Evolutionary conservation across 2,888 invertebrate genomes (phyloP).

Genomic region (Troilus luridus): DNA sequence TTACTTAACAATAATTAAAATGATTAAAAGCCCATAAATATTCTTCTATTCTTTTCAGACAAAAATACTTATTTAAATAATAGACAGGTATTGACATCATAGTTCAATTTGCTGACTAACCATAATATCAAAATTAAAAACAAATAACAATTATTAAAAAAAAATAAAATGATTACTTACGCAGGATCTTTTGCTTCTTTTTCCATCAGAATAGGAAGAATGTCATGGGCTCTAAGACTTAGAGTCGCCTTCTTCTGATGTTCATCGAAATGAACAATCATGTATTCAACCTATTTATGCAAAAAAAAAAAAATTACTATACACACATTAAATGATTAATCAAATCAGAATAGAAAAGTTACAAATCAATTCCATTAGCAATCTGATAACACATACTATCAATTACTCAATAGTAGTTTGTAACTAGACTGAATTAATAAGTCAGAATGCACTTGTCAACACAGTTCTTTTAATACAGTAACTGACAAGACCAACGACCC

Average conservation of each 20-base stretch:
- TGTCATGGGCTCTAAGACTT: slow-evolving; percentile 85
- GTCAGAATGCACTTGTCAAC: background rate
- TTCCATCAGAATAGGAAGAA: slow-evolving; percentile 85
- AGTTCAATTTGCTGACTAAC: background rate
- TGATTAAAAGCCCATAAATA: background rate
- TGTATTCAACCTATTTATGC: slow-evolving; percentile 85
- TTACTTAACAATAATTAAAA: background rate
- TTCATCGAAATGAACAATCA: slow-evolving; percentile 95
- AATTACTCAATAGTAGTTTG: background rate
- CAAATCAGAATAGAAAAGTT: background rate
- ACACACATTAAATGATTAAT: background rate
- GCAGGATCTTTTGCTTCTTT: slow-evolving; percentile 83
- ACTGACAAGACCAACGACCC: background rate
- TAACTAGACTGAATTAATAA: background rate
- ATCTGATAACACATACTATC: background rate
- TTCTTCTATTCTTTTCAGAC: background rate
- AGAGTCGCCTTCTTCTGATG: slow-evolving; percentile 85
- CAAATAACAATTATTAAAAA: background rate
- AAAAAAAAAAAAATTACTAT: slow-evolving; percentile 57
- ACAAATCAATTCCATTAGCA: background rate
- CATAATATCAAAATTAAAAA: background rate
- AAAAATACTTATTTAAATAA: background rate
- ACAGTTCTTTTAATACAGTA: background rate
- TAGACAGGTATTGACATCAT: background rate
- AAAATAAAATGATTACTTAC: slow-evolving; percentile 70